Evolutionary conservation across 2,888 invertebrate species (phyloP).

Genomic region (Cephalotes varians): DNA sequence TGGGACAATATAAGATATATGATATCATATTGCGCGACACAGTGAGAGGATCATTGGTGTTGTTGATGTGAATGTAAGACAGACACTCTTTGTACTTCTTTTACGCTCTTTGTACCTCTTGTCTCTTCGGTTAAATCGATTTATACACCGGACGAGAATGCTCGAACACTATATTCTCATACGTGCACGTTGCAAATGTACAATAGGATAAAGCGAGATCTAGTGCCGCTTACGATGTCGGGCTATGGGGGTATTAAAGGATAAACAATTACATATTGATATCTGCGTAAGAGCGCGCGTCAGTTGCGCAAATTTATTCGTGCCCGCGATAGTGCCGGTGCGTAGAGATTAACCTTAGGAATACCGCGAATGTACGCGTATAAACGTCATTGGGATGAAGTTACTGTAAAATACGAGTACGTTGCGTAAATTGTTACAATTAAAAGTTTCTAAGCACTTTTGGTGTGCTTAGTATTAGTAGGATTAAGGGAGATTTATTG

Average conservation of each 20-base stretch:
- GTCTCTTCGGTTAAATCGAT: slow-evolving; percentile 15
- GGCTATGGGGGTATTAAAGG: slow-evolving; percentile 31
- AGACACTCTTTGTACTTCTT: background rate
- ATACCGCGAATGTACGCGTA: background rate
- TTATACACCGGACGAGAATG: slow-evolving; percentile 10
- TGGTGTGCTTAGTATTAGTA: background rate
- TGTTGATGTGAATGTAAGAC: background rate
- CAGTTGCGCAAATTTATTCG: slow-evolving; percentile 29
- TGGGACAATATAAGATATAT: background rate
- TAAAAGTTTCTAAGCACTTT: slow-evolving; percentile 4
- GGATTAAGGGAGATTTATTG: background rate
- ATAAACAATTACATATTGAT: slow-evolving; percentile 42
- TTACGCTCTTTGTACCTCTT: background rate
- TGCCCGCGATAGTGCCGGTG: background rate
- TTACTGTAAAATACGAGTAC: background rate
- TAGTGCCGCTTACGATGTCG: background rate
- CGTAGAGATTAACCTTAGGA: slow-evolving; percentile 27
- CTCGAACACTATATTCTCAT: background rate
- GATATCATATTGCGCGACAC: background rate
- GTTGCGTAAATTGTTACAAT: slow-evolving; percentile 2
- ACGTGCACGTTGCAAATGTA: slow-evolving; percentile 2
- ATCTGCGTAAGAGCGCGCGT: slow-evolving; percentile 29
- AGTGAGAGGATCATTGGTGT: background rate
- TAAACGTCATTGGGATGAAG: background rate
- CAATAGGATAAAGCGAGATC: slow-evolving; percentile 21